phyloP scores from a whole-genome alignment of 2,888 invertebrate species.

The Rhyacophila evoluta region DNA sequence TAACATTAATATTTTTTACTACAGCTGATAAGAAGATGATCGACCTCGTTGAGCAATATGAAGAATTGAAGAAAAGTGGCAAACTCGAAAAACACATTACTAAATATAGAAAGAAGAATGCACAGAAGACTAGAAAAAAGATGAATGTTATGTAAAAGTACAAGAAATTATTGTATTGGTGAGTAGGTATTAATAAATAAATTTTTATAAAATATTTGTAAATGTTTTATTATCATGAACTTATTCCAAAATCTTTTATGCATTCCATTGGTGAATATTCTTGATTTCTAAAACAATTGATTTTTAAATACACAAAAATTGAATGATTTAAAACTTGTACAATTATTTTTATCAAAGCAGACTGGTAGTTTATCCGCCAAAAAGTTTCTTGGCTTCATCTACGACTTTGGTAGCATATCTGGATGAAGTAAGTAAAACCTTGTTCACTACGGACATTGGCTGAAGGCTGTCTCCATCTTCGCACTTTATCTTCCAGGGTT shows the following conservation, averaged over 20 bases:
- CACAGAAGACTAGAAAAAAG: constrained; percentile 58
- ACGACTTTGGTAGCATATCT: constrained; percentile 60
- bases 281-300: background rate
- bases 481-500: constrained; percentile 62
- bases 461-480: constrained; percentile 55
- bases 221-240: background rate
- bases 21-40: constrained; percentile 83
- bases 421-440: constrained; percentile 57
- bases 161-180: background rate
- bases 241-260: background rate
- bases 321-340: background rate
- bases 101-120: constrained; percentile 82
- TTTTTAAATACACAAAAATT: background rate
- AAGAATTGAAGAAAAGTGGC: constrained; percentile 81
- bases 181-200: background rate
- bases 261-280: background rate
- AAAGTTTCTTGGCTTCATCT: constrained; percentile 60
- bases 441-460: constrained; percentile 57
- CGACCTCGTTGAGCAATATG: constrained; percentile 82
- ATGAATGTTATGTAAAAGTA: constrained; percentile 29
- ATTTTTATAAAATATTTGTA: background rate
- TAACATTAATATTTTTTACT: background rate
- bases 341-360: background rate
- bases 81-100: constrained; percentile 85
- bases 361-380: constrained; percentile 52